phyloP scores from a whole-genome alignment of 2,888 invertebrate species.

The Harpagoxenus sublaevis region DNA sequence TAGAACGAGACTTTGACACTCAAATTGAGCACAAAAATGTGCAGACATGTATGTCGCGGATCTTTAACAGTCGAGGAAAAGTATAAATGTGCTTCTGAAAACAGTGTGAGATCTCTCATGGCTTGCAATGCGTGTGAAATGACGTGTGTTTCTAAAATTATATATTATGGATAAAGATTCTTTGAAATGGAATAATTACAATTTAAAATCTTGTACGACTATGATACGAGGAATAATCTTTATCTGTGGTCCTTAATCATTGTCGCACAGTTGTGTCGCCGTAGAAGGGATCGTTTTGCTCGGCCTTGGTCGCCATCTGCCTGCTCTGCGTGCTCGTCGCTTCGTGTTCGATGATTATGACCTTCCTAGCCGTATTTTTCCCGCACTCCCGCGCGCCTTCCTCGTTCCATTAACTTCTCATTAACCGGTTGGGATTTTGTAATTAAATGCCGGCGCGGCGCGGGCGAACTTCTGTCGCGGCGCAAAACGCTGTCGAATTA shows the following conservation, averaged over 20 bases:
- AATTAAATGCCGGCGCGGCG: constrained; percentile 68
- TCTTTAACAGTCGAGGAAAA: neutral
- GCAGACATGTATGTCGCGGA: neutral
- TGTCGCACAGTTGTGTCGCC: constrained; percentile 18
- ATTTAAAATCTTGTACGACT: neutral
- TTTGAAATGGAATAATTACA: neutral
- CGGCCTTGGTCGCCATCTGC: constrained; percentile 69
- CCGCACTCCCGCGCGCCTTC: constrained; percentile 60
- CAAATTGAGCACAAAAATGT: neutral
- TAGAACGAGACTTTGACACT: neutral
- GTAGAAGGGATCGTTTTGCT: constrained; percentile 47
- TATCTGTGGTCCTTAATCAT: constrained; percentile 20
- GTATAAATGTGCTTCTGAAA: neutral
- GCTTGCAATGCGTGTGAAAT: neutral
- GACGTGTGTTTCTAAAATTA: neutral
- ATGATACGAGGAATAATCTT: neutral
- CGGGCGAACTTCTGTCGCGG: constrained; percentile 37
- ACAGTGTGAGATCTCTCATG: neutral
- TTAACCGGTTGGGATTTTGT: constrained; percentile 73
- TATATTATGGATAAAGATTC: neutral
- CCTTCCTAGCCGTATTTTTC: constrained; percentile 69
- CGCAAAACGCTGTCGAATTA: constrained; percentile 37
- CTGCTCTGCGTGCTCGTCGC: constrained; percentile 63
- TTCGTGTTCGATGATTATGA: constrained; percentile 74
- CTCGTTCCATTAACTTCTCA: constrained; percentile 72